Conservation (phyloP, 1,140 invertebrate genomes). For the Lineus longissimus region DNA sequence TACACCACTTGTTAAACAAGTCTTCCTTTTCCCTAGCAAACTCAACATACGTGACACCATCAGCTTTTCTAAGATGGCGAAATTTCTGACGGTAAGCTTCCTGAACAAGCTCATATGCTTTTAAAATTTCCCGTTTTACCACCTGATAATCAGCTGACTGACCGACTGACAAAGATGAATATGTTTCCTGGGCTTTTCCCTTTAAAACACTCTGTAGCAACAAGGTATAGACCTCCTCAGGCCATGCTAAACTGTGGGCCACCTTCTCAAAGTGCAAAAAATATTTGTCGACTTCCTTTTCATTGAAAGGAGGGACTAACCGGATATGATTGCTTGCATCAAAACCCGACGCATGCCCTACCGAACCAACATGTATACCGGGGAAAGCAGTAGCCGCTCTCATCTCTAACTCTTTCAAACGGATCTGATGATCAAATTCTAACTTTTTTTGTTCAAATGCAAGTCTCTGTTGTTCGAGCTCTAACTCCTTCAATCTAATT, state of each 20-base stretch:
- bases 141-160: slow-evolving; percentile 18
- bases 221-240: slow-evolving; percentile 12
- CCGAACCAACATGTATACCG: background rate
- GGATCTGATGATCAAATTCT: too few relatives aligned
- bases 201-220: slow-evolving; percentile 21
- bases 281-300: slow-evolving; percentile 26
- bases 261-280: slow-evolving; percentile 25
- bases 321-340: slow-evolving; percentile 20
- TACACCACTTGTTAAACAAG: slow-evolving; percentile 23
- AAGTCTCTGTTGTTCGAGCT: too few relatives aligned
- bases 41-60: slow-evolving; percentile 20
- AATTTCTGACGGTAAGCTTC: slow-evolving; percentile 26
- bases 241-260: slow-evolving; percentile 19
- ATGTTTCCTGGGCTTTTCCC: slow-evolving; percentile 17
- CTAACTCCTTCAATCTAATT: too few relatives aligned
- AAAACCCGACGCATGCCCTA: too few relatives aligned
- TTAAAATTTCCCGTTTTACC: slow-evolving; percentile 21
- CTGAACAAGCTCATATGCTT: slow-evolving; percentile 28
- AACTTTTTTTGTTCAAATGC: too few relatives aligned
- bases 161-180: slow-evolving; percentile 11
- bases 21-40: slow-evolving; percentile 24
- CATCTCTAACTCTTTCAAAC: too few relatives aligned
- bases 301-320: slow-evolving; percentile 18
- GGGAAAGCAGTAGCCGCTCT: too few relatives aligned
- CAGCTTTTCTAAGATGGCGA: slow-evolving; percentile 15